Evolutionary conservation across 1,140 invertebrate genomes (phyloP), one percentile per base, ranked within the genome.

Genomic region (Sogatella furcifera): DNA sequence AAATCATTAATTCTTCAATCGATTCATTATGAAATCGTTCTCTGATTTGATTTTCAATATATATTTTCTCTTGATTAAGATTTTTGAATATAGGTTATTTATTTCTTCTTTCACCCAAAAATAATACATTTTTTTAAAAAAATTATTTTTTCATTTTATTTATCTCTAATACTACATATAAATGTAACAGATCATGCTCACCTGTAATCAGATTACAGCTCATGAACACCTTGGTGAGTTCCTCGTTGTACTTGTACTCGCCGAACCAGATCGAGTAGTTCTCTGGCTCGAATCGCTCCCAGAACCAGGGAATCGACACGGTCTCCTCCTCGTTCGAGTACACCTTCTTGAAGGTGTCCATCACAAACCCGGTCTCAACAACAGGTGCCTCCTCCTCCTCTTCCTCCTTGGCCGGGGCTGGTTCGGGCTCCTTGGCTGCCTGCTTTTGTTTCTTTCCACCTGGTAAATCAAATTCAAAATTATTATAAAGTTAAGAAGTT

Each of bases 191-290:
- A n/a, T 31, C 10, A 13, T 38, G 34, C 9, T 71, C 70, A 88
- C 89, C 93, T 61, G 85, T 82, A 69, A 97, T 92, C 46, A 97
- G 81, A 80, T 98, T 98, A 72, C 90, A 94, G 71, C 88, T 92
- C 94, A 97, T 97, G 79, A 96, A 98, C 17, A 91, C 85, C 73
- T 93, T 89, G 64, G 85, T 81, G 9, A 99, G 80, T 74, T 98
- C 95, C 64, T 96, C 80, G 59, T 88, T 87, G 73, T 93, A 98
- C 74, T 97, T 97, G 80, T 99, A 99, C 80, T 97, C 92, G 59
- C 91, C 86, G 60, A 84, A 86, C 97, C 97, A 99, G 72, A 99
- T 95, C 52, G 95, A 98, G 76, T 96, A 97, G 74, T 97, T 84
- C 72, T 96, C 87, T 19, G 90, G 78, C 73, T 99, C 97, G 77